Base-by-base conservation (phyloP, 2,113 vertebrate species). In the Agelaius phoeniceus region DNA sequence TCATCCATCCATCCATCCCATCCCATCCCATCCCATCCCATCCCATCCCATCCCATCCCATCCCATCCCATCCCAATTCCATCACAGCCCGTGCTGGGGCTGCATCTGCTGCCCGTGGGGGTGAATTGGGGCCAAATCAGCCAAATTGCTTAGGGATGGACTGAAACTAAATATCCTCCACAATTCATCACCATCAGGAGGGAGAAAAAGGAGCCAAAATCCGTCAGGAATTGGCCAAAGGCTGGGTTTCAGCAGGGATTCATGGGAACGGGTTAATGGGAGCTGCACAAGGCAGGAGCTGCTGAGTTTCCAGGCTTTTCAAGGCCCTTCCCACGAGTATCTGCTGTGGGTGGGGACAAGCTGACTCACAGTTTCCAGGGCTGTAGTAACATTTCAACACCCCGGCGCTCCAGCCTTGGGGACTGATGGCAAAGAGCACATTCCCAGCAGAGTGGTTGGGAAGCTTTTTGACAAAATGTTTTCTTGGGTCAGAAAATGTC, bases 361-460 rank as follows among this genome's bases (percentile, higher is more conserved):
- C 94, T 97, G 95, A 96, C 94, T 96, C 96, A 96, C 92, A 90
- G 39, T 97, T 97, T 96, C 96, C 96, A 96, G 87, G 67, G 92
- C 85, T 96, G 93, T 51, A 93, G 94, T 80, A 94, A 74, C 95
- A 87, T 97, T 96, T 96, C 93, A 96, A 92, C 91, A 96, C 95
- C 84, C 93, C 31, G 5, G 93, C 14, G 13, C 94, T 89, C 69
- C 93, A 96, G 95, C 94, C 93, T 83, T 94, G 94, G 94, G 92
- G 94, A 92, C 92, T 86, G 94, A 75, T 94, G 94, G 96, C 94
- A 97, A 80, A 81, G 89, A 94, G 94, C 96, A 75, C 77, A 52
- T 94, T 97, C 95, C 96, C 85, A 95, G 95, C 89, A 84, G 94
- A 93, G 77, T 6, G 84, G 55, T 59, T 74, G 90, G 89, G 93